Evolutionary conservation across 2,888 invertebrate species (phyloP).

Genomic region (Hoplodrina blanda): DNA sequence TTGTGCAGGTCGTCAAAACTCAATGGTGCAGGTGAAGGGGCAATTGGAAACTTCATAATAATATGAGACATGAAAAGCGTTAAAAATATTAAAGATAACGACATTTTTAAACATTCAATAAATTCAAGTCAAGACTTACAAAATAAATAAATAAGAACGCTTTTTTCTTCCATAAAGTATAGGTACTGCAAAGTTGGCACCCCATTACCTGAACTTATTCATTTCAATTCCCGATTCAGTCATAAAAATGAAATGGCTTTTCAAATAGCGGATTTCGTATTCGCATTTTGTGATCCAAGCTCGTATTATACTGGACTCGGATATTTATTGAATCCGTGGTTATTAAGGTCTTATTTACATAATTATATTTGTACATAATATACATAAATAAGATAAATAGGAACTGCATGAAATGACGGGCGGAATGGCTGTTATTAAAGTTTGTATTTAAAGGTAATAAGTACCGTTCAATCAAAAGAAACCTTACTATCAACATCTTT

Average conservation of each 20-base stretch:
- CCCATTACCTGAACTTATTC: constrained; percentile 49
- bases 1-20: no score
- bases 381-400: constrained; percentile 18
- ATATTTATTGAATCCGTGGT: constrained; percentile 35
- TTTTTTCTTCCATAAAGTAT: constrained; percentile 25
- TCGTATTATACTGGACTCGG: constrained; percentile 35
- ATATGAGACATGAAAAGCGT: no score
- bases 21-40: no score
- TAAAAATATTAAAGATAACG: not conserved
- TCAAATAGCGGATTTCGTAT: constrained; percentile 59
- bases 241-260: constrained; percentile 64
- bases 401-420: constrained; percentile 6
- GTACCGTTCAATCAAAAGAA: no score
- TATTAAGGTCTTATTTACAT: constrained; percentile 31
- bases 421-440: constrained; percentile 14
- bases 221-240: constrained; percentile 59
- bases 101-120: not conserved
- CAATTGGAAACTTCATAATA: no score
- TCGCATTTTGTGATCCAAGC: constrained; percentile 54
- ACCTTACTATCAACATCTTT: not conserved
- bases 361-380: constrained; percentile 17
- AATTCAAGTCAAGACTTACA: not conserved
- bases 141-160: not conserved
- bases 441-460: constrained; percentile 12
- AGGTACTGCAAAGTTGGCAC: constrained; percentile 12